Evolutionary conservation across 2,113 vertebrate genomes (phyloP).

Genomic region (Dipodomys ordii): DNA sequence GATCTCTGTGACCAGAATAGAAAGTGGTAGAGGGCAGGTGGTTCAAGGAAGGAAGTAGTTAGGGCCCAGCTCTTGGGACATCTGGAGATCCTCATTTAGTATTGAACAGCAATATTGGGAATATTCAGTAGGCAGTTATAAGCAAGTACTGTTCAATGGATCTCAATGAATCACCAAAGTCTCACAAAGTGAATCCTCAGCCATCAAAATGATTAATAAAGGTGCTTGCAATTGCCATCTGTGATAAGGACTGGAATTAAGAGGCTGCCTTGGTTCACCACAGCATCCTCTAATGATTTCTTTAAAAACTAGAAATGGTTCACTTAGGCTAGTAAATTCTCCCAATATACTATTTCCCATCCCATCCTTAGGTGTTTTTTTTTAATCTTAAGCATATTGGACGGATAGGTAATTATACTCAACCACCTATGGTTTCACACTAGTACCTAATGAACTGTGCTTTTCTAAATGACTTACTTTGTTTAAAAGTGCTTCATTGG

Average conservation of each 20-base stretch:
- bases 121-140: not conserved
- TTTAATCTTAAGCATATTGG: slow-evolving; percentile 52
- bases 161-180: not conserved
- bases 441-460: slow-evolving; percentile 36
- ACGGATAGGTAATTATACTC: slow-evolving; percentile 41
- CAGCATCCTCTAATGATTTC: not conserved
- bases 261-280: not conserved
- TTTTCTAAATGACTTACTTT: slow-evolving; percentile 42
- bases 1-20: not conserved
- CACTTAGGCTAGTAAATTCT: not conserved
- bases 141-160: not conserved
- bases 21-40: not conserved
- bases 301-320: slow-evolving; percentile 24
- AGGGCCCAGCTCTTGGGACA: not conserved
- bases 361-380: not conserved
- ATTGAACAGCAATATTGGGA: not conserved
- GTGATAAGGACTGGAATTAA: not conserved
- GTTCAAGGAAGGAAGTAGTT: not conserved
- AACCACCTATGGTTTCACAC: slow-evolving; percentile 3
- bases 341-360: not conserved
- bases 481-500: not conserved
- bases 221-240: not conserved
- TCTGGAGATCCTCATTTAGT: not conserved
- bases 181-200: not conserved
- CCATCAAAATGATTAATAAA: not conserved